Base-by-base conservation (phyloP, 2,113 vertebrate species). In the Zonotrichia leucophrys region DNA sequence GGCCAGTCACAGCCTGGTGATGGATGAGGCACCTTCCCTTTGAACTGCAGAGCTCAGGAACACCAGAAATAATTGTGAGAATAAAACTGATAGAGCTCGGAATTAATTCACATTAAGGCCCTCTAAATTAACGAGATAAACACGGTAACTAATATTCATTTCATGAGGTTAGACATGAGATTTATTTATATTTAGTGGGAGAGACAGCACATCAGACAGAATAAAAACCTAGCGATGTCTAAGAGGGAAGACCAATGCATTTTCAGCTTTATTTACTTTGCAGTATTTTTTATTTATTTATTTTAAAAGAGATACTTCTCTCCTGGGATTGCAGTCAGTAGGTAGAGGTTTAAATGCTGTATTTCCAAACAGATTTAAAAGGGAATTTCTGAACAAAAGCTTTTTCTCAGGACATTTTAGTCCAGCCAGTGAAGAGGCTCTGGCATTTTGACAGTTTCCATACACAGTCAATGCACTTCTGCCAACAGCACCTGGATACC, bases 71-170 rank as follows among this genome's bases (percentile, higher is more conserved):
- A 83, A 87, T 73, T 37, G 76, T 11, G 83, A 78, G 85, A 70
- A 69, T 3, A 78, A 59, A 73, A 60, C 52, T 33, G 68, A 81
- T 42, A 24, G 5, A 63, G 67, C 68, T 67, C 47, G 16, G 8
- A 0, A 89, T 72, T 89, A 64, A 83, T 72, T 76, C 60, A 56
- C 75, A 63, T 77, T 68, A 86, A 94, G 47, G 79, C 10, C 15
- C 47, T 41, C 49, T 12, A 92, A 92, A 94, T 39, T 76, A 95
- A 77, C 8, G 83, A 90, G 90, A 94, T 56, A 94, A 92, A 93
- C 76, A 83, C 39, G 86, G 64, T 66, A 83, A 91, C 49, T 80
- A 83, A 89, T 78, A 94, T 78, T 63, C 56, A 92, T 90, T 90
- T 84, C 10, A 14, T 13, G 35, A 90, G 33, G 64, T 39, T 69